Conservation (phyloP, 2,113 vertebrate species). For the Poeciliopsis prolifica region DNA sequence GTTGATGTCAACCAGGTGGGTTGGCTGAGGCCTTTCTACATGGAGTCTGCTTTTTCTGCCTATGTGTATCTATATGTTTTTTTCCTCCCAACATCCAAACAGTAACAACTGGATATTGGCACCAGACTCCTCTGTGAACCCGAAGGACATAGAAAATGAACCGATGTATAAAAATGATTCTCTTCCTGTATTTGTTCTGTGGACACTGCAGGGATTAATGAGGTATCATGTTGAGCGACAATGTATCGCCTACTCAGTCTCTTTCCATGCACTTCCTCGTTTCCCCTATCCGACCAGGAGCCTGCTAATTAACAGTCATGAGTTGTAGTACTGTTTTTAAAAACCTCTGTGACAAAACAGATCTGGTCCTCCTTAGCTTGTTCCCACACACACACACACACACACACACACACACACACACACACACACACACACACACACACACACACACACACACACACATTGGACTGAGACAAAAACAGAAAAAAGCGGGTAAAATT, state of each 20-base stretch:
- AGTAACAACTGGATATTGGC: neutral
- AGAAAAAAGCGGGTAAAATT: slow-evolving; percentile 59
- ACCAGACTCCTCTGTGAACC: neutral
- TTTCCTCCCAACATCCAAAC: no score
- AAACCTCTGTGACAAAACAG: slow-evolving; percentile 67
- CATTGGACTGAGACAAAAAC: slow-evolving; percentile 43
- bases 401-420: slow-evolving; percentile 10
- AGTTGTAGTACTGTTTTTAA: slow-evolving; percentile 44
- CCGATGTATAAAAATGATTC: neutral
- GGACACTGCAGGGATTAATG: slow-evolving; percentile 9
- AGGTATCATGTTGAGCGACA: neutral
- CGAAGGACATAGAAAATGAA: neutral
- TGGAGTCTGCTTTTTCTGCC: neutral
- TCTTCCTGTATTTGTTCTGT: slow-evolving; percentile 1
- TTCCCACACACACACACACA: slow-evolving; percentile 58
- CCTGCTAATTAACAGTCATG: slow-evolving; percentile 59
- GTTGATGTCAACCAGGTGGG: no score
- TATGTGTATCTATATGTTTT: no score
- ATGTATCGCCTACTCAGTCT: neutral
- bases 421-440: slow-evolving; percentile 48
- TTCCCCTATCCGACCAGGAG: slow-evolving; percentile 4
- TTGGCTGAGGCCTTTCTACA: neutral
- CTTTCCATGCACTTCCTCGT: neutral
- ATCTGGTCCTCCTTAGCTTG: slow-evolving; percentile 46
- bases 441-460: slow-evolving; percentile 36